A percentile compares a stretch with the other conserved stretches of the same genome.
Evolutionary conservation across 2,888 invertebrate genomes (phyloP).

Genomic region (Papilio gigon): DNA sequence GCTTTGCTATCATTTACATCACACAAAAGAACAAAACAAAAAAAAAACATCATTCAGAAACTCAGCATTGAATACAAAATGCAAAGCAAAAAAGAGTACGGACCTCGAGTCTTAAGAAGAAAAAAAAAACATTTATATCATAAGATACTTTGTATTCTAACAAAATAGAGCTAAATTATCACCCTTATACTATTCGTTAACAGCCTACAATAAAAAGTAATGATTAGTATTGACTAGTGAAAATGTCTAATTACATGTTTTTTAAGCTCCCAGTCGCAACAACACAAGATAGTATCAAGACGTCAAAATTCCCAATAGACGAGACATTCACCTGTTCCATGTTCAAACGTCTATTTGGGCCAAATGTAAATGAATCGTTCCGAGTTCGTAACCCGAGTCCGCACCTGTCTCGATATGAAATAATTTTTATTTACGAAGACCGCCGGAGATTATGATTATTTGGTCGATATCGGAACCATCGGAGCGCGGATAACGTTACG

Average conservation of each 20-base stretch:
- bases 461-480: constrained; percentile 70
- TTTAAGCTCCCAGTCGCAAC: constrained; percentile 62
- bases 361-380: constrained; percentile 68
- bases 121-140: no score
- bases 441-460: constrained; percentile 76
- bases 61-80: no score
- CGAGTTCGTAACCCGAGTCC: constrained; percentile 71
- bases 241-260: constrained; percentile 22
- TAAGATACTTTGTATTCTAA: not conserved
- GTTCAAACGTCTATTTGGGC: constrained; percentile 66
- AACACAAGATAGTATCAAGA: constrained; percentile 71
- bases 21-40: no score
- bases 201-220: constrained; percentile 6
- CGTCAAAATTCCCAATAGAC: constrained; percentile 58
- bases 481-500: constrained; percentile 75
- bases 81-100: no score
- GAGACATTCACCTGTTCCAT: constrained; percentile 65
- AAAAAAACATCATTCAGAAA: no score
- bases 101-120: no score
- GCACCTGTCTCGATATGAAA: constrained; percentile 77
- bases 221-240: constrained; percentile 23
- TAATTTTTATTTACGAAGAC: constrained; percentile 78
- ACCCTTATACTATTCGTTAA: not conserved
- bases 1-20: no score
- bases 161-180: not conserved